Base-by-base conservation (phyloP, 2,888 invertebrate genomes). In the Leistus spinibarbis region DNA sequence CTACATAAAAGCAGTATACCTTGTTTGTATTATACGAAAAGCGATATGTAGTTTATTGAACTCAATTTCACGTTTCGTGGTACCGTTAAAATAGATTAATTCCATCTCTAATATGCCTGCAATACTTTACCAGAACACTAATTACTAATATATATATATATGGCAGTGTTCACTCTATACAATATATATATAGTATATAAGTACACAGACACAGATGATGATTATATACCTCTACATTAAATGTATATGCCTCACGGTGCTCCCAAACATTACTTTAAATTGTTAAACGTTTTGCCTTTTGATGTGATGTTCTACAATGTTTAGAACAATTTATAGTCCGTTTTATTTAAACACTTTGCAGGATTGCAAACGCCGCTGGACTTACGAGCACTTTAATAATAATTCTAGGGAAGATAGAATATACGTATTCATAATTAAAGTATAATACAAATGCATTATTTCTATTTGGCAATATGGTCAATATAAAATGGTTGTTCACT, bases 51-150 rank as follows among this genome's bases (percentile, higher is more conserved):
- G 73, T 73, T 73, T 73, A 73, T 73, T 73, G 73, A 73, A 73
- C 73, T 73, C 73, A 67, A 71, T 73, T 73, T 73, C 67, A 67
- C 54, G 62, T 73, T 40, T 73, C 67, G 67, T 56, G 73, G 66
- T 72, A 72, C 72, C 72, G 72, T 72, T 72, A 72, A 72, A 72
- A 72, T 72, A 72, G 72, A 72, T 72, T 72, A 72, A 72, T 72
- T 65, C 72, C 27, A 53, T 62, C 70, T 70, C 70, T 70, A 70
- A 70, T 40, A 40, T 70, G 63, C 70, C 53, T 10, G 40, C 40
- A 40, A 40, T 40, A 40, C 40, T 40, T 70, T 62, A 62, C 40
- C 63, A 63, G 70, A 40, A 40, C 40, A 70, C 70, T 70, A 70
- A 70, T 70, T 70, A 70, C 70, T 63, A 70, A 63, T 70, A 70